A percentile compares a stretch with the other conserved stretches of the same genome.
Evolutionary conservation across 2,797 vertebrate genomes (phyloP).

Genomic region (Emydoidea blandingii): DNA sequence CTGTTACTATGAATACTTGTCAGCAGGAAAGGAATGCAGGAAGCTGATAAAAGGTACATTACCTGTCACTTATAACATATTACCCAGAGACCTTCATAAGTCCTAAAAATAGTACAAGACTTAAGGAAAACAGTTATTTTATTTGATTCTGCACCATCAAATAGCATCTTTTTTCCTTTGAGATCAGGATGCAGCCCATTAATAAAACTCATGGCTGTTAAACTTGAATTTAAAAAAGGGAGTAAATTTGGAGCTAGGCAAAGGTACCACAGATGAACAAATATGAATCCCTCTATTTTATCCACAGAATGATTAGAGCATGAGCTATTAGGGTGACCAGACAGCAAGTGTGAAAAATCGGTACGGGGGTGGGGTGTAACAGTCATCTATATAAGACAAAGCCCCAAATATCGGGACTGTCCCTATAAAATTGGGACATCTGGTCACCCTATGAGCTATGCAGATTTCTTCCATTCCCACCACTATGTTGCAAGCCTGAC

Average conservation of each 20-base stretch:
- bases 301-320: background rate
- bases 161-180: background rate
- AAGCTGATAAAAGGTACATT: background rate
- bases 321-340: background rate
- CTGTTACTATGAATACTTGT: background rate
- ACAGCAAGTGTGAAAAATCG: no score
- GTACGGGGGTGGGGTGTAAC: no score
- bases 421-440: no score
- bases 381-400: no score
- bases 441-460: background rate
- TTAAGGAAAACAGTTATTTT: background rate
- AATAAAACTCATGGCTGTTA: background rate
- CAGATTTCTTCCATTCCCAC: background rate
- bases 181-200: fast-evolving
- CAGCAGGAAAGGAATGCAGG: background rate
- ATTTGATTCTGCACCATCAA: background rate
- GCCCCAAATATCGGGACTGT: no score
- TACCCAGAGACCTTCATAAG: background rate
- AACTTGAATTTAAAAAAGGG: background rate
- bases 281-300: background rate
- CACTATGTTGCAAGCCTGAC: background rate
- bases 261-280: background rate
- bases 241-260: background rate
- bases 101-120: background rate
- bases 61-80: background rate